These are phyloP conservation scores for Styela plicata DNA, from an alignment of 23 tunicate genomes.

Conservation along the genomic window DNA sequence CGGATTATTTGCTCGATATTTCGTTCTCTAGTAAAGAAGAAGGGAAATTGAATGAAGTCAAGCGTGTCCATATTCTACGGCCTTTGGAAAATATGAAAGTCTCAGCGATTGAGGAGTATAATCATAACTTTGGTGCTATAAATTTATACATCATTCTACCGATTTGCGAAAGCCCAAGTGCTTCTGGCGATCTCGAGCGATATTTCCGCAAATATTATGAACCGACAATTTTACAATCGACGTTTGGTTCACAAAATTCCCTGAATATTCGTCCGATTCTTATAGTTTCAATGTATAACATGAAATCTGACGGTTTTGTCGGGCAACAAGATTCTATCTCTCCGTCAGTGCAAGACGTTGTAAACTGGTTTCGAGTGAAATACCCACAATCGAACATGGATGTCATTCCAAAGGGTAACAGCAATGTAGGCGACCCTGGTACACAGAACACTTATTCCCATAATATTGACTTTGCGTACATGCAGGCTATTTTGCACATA, in stretches of 20 bases:
- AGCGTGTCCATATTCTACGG: conserved; percentile 53
- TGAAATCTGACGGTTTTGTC: not conserved
- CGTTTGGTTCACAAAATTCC: conserved; percentile 15
- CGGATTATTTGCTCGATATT: conserved; percentile 66
- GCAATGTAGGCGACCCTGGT: not conserved
- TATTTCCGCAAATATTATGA: conserved; percentile 76
- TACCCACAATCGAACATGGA: conserved; percentile 44
- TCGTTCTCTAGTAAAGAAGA: conserved; percentile 46
- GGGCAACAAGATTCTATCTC: conserved; percentile 15
- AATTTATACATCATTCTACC: conserved; percentile 13
- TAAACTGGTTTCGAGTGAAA: conserved; percentile 42
- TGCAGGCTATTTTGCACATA: not conserved
- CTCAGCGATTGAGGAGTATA: not conserved
- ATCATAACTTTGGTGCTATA: not conserved
- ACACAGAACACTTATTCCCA: not conserved
- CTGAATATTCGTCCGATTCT: not conserved
- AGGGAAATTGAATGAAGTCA: conserved; percentile 37
- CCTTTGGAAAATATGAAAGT: conserved; percentile 26
- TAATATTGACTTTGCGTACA: conserved; percentile 10
- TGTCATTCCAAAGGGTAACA: not conserved
- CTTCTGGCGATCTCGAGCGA: conserved; percentile 39
- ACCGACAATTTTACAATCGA: conserved; percentile 28
- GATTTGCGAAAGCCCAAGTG: not conserved
- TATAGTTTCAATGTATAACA: conserved; percentile 31
- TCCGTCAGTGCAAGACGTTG: conserved; percentile 59